Base-by-base conservation (phyloP, 1,140 invertebrate genomes). In the Acromyrmex heyeri region DNA sequence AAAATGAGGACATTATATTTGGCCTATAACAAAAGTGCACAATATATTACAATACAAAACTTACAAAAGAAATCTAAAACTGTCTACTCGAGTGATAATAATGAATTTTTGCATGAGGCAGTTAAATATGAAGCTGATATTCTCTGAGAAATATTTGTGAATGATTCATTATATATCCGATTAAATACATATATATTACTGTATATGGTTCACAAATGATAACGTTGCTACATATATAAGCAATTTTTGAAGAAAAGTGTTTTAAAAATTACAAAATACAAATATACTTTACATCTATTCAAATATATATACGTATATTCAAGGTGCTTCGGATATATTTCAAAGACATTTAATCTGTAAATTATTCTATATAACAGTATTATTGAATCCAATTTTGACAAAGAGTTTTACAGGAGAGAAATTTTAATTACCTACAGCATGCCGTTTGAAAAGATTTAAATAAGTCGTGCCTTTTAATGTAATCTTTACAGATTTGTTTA, bases 391-490 rank as follows among this genome's bases (percentile, higher is more conserved):
- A 67, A 69, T 34, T 65, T 65, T 27, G 50, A 64, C 61, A 79
- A 62, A 5, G 27, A 6, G 38, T 75, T 82, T 72, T 72, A 90
- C 77, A 57, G 86, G 59, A 76, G 18, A 70, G 18, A 92, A 91
- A 90, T 93, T 93, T 92, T 92, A 92, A 92, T 93, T 90, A 90
- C 88, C 77, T 86, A 69, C 76, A 90, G 89, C 87, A 76, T 91
- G 86, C 92, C 88, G 86, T 93, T 93, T 93, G 21, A 93, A 69
- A 87, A 91, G 90, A 10, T 94, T 94, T 93, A 92, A 94, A 93
- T 93, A 86, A 89, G 92, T 92, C 92, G 93, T 94, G 93, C 92
- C 93, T 93, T 94, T 94, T 92, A 94, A 93, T 72, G 57, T 93
- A 89, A 92, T 91, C 85, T 85, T 73, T 77, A 85, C 89, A 90